phyloP scores from a whole-genome alignment of 1,140 invertebrate species.

The Caenorhabditis briggsae region DNA sequence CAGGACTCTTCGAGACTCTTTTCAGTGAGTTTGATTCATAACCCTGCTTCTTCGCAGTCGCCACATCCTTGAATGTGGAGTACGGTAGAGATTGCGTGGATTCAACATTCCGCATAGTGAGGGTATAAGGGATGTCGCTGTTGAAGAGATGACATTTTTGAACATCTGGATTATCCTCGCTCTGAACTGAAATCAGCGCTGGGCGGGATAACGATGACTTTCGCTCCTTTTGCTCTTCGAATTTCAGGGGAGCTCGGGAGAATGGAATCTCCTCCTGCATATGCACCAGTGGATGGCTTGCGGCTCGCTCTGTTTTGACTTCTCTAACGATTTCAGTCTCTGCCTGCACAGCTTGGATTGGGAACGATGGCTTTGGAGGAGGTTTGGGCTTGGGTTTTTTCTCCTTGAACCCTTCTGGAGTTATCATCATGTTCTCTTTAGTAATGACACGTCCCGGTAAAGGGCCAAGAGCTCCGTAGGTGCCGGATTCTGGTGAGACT shows the following conservation, averaged over 20 bases:
- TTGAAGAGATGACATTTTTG: conserved; percentile 75
- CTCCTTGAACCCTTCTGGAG: conserved; percentile 67
- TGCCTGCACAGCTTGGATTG: conserved; percentile 16
- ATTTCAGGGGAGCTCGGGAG: conserved; percentile 55
- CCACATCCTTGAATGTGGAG: conserved; percentile 35
- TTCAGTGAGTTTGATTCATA: conserved; percentile 48
- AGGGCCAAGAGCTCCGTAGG: conserved; percentile 67
- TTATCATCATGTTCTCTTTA: conserved; percentile 64
- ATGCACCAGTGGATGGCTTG: conserved; percentile 56
- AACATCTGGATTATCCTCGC: conserved; percentile 68
- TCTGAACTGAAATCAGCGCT: conserved; percentile 66
- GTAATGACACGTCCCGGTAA: conserved; percentile 64
- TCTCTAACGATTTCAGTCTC: conserved; percentile 15
- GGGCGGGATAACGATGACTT: conserved; percentile 47
- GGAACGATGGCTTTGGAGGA: conserved; percentile 65
- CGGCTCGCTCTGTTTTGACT: conserved; percentile 32
- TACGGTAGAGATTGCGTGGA: conserved; percentile 28
- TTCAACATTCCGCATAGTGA: conserved; percentile 78
- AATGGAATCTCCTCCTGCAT: conserved; percentile 63
- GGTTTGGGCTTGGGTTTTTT: conserved; percentile 63
- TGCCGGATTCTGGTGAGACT: conserved; percentile 56
- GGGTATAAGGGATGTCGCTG: conserved; percentile 79
- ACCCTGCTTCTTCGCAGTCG: conserved; percentile 23
- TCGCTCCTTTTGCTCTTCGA: conserved; percentile 38
- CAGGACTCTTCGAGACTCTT: conserved; percentile 51